These are phyloP conservation scores for Euthynnus affinis DNA, from an alignment of 2,797 vertebrate genomes.

Conservation along the genomic window DNA sequence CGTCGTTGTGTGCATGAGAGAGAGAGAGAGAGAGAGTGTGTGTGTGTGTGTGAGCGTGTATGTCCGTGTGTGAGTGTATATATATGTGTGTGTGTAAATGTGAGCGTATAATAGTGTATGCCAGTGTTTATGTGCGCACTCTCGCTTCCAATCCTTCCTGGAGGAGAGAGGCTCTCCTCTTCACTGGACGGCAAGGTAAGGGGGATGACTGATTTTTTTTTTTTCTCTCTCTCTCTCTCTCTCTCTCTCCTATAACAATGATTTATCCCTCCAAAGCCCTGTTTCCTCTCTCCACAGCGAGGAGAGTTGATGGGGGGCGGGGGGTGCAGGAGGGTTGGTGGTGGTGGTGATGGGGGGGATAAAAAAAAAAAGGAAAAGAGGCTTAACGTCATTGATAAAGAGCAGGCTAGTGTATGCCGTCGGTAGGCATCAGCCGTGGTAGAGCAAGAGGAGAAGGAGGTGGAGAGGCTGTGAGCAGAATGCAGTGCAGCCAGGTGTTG, in stretches of 20 bases:
- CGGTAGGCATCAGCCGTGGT: slow-evolving; percentile 65
- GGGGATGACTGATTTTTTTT: slow-evolving; percentile 56
- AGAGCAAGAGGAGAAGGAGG: slow-evolving; percentile 66
- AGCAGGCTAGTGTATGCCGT: slow-evolving; percentile 63
- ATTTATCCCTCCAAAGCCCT: slow-evolving; percentile 59
- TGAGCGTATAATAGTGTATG: slow-evolving; percentile 65
- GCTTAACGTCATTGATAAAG: slow-evolving; percentile 83
- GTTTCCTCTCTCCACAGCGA: slow-evolving; percentile 43
- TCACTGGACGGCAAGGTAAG: slow-evolving; percentile 85
- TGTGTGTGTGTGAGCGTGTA: slow-evolving; percentile 38
- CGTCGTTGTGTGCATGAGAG: slow-evolving; percentile 62
- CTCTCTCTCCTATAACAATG: slow-evolving; percentile 48
- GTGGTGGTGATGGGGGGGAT: not conserved
- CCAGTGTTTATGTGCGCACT: slow-evolving; percentile 74
- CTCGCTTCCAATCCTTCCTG: slow-evolving; percentile 78
- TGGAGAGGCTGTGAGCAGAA: slow-evolving; percentile 67
- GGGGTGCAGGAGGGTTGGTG: slow-evolving; percentile 5
- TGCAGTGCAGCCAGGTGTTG: slow-evolving; percentile 77
- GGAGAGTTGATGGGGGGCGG: slow-evolving; percentile 46
- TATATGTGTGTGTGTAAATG: slow-evolving; percentile 56
- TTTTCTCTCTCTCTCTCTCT: not conserved
- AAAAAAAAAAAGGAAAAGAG: slow-evolving; percentile 51
- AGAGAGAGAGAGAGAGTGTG: slow-evolving; percentile 26
- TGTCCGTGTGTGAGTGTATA: slow-evolving; percentile 61
- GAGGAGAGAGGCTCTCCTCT: slow-evolving; percentile 83